phyloP scores from a whole-genome alignment of 2,888 invertebrate species.

The Eupithecia pulchellata region DNA sequence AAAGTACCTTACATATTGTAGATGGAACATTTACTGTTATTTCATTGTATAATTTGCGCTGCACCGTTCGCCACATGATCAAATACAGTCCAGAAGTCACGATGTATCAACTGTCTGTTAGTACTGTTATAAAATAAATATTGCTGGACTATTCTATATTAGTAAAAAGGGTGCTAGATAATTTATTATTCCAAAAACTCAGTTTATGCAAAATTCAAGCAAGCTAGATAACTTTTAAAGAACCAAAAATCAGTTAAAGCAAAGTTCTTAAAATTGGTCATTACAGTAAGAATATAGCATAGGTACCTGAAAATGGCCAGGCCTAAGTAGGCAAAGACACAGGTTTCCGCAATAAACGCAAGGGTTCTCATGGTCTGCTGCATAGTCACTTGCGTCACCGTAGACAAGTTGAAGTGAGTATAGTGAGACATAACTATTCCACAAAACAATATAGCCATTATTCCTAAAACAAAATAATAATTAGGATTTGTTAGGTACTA shows the following conservation, averaged over 20 bases:
- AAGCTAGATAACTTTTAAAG: neutral
- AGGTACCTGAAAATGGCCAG: conserved; percentile 89
- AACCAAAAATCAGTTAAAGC: neutral
- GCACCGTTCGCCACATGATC: too few species aligned
- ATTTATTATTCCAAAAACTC: too few species aligned
- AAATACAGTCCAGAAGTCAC: too few species aligned
- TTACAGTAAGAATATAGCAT: neutral
- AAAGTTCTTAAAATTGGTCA: neutral
- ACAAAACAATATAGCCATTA: conserved; percentile 99
- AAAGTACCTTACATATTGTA: too few species aligned
- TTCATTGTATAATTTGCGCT: too few species aligned
- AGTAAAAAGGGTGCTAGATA: too few species aligned
- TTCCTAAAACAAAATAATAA: conserved; percentile 87
- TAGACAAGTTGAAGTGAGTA: conserved; percentile 98
- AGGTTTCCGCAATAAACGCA: conserved; percentile 99
- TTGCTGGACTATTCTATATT: too few species aligned
- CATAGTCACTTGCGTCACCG: conserved; percentile 99
- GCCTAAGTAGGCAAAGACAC: conserved; percentile 99
- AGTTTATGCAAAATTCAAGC: too few species aligned
- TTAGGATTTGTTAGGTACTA: neutral
- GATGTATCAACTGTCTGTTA: too few species aligned
- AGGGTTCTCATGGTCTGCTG: conserved; percentile 99
- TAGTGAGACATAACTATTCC: conserved; percentile 99
- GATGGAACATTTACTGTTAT: too few species aligned
- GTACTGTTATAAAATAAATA: too few species aligned